Conservation (phyloP, 2,797 vertebrate genomes). For the Mus spretus region DNA sequence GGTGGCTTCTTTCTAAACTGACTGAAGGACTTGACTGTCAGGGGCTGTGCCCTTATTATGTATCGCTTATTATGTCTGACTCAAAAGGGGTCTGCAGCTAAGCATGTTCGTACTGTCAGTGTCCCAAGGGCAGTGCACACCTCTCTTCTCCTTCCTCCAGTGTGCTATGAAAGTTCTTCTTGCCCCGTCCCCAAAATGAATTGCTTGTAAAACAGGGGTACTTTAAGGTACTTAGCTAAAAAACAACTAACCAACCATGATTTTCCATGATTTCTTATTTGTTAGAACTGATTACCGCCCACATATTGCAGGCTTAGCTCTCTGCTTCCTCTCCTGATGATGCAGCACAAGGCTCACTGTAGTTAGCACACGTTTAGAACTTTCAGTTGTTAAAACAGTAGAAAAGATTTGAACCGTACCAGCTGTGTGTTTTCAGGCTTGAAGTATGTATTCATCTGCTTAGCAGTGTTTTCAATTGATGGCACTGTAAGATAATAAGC, state of each 20-base stretch:
- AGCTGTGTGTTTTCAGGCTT: constrained; percentile 24
- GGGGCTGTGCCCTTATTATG: constrained; percentile 66
- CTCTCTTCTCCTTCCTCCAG: constrained; percentile 17
- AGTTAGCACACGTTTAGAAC: background rate
- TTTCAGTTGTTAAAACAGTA: constrained; percentile 1
- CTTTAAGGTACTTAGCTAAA: constrained; percentile 47
- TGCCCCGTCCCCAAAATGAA: background rate
- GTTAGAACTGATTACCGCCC: constrained; percentile 40
- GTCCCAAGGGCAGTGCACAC: background rate
- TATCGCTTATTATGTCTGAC: constrained; percentile 49
- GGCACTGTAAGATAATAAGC: background rate
- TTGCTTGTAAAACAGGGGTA: constrained; percentile 34
- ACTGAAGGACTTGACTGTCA: constrained; percentile 71
- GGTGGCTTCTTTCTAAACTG: constrained; percentile 69
- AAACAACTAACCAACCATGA: background rate
- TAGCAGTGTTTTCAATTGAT: background rate
- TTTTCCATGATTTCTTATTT: constrained; percentile 24
- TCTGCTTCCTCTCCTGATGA: background rate
- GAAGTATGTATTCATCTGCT: background rate
- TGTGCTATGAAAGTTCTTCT: background rate
- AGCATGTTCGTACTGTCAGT: constrained; percentile 27
- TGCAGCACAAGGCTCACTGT: background rate
- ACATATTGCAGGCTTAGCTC: background rate
- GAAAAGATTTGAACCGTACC: constrained; percentile 30
- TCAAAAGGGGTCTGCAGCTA: constrained; percentile 57